Conservation (phyloP, 2,113 vertebrate genomes). For the Seriola quinqueradiata region DNA sequence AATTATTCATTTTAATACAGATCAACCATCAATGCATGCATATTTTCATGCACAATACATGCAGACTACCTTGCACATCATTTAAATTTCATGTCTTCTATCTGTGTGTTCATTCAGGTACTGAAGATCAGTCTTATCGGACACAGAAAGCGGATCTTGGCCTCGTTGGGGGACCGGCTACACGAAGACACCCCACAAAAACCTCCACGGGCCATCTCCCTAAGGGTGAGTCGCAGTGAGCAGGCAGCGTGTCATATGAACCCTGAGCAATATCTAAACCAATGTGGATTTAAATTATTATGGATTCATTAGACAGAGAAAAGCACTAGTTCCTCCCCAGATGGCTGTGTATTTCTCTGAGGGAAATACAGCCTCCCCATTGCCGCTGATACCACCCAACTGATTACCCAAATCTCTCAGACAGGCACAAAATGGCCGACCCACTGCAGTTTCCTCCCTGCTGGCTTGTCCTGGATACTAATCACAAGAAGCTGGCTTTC, state of each 20-base stretch:
- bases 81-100: background rate
- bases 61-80: background rate
- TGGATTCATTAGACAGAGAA: constrained; percentile 1
- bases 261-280: background rate
- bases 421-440: constrained; percentile 61
- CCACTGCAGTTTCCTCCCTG: constrained; percentile 31
- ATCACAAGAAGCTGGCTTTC: constrained; percentile 47
- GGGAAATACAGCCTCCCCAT: constrained; percentile 23
- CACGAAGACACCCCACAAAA: constrained; percentile 98
- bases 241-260: background rate
- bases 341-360: constrained; percentile 30
- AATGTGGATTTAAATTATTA: background rate
- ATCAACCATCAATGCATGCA: background rate
- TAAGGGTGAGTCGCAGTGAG: constrained; percentile 84
- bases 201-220: constrained; percentile 95
- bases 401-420: constrained; percentile 44
- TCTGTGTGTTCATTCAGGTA: constrained; percentile 83
- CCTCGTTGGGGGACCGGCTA: constrained; percentile 95
- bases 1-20: too few relatives aligned
- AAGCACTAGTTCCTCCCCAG: constrained; percentile 28
- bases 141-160: constrained; percentile 95
- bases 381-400: constrained; percentile 38
- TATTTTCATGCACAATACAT: background rate
- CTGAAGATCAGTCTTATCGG: constrained; percentile 96
- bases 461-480: constrained; percentile 51